Conservation (phyloP, 2,797 vertebrate species). For the Loriculus beryllinus region DNA sequence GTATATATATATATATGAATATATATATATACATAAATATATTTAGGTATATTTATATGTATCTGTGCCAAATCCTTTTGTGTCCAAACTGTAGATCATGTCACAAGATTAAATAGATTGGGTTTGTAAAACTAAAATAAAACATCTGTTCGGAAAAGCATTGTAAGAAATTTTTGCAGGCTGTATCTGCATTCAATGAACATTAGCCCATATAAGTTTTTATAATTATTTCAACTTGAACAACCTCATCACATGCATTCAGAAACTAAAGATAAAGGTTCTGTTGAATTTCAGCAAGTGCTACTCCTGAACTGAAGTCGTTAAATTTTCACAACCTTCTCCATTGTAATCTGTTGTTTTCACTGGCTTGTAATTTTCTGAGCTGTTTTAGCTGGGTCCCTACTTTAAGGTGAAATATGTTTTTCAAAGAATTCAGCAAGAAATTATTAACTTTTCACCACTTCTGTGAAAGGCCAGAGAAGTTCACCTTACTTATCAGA, state of each 20-base stretch:
- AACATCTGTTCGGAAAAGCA: slow-evolving; percentile 57
- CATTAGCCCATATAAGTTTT: not conserved
- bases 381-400: not conserved
- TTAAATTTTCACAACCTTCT: not conserved
- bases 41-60: not conserved
- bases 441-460: not conserved
- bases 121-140: slow-evolving; percentile 64
- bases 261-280: slow-evolving; percentile 4
- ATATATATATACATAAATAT: rapidly evolving
- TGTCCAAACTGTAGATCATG: slow-evolving; percentile 44
- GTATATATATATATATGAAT: rapidly evolving
- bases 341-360: not conserved
- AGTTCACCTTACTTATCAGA: not conserved
- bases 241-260: not conserved
- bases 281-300: not conserved
- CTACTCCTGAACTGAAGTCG: not conserved
- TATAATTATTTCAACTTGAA: slow-evolving; percentile 34
- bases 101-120: slow-evolving; percentile 55
- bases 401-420: not conserved
- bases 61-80: slow-evolving; percentile 43
- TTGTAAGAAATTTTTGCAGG: not conserved
- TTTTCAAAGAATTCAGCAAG: not conserved
- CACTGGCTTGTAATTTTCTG: not conserved
- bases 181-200: slow-evolving; percentile 9
- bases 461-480: not conserved